These are phyloP conservation scores for Platycnemis pennipes DNA, from an alignment of 2,888 invertebrate genomes.

Conservation along the genomic window DNA sequence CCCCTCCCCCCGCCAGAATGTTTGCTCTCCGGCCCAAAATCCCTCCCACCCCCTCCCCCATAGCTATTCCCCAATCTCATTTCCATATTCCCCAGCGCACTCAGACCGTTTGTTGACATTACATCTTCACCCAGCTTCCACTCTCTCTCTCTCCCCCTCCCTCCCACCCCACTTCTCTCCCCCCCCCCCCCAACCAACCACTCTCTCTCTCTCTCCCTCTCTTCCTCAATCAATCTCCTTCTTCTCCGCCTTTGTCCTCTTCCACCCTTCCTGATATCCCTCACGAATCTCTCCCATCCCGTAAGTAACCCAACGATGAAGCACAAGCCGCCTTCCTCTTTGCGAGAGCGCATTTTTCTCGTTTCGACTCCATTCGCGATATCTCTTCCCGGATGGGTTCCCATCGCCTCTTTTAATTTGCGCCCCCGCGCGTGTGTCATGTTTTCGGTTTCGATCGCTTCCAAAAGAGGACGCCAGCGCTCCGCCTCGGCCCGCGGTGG, in stretches of 20 bases:
- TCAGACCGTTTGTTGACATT: constrained; percentile 65
- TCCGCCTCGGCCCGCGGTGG: background rate
- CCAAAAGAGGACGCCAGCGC: background rate
- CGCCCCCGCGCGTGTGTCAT: background rate
- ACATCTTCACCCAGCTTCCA: constrained; percentile 67
- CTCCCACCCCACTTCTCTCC: background rate
- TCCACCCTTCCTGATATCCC: background rate
- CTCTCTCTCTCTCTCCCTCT: background rate
- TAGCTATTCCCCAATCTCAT: constrained; percentile 63
- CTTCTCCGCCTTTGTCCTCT: background rate
- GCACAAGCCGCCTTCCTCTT: background rate
- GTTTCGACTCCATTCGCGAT: background rate
- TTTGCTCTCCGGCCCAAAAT: too few species aligned
- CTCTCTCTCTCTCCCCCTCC: background rate
- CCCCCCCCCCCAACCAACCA: background rate
- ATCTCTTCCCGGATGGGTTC: background rate
- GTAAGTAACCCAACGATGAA: background rate
- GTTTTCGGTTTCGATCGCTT: background rate
- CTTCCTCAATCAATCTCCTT: background rate
- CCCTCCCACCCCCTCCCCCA: background rate
- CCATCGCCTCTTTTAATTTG: background rate
- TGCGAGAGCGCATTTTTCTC: background rate
- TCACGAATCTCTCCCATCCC: background rate
- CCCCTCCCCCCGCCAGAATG: background rate
- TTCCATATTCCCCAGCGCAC: constrained; percentile 66